Evolutionary conservation across 2,797 vertebrate species (phyloP), one percentile per base, ranked within the genome.

Genomic region (Poeciliopsis gracilis): DNA sequence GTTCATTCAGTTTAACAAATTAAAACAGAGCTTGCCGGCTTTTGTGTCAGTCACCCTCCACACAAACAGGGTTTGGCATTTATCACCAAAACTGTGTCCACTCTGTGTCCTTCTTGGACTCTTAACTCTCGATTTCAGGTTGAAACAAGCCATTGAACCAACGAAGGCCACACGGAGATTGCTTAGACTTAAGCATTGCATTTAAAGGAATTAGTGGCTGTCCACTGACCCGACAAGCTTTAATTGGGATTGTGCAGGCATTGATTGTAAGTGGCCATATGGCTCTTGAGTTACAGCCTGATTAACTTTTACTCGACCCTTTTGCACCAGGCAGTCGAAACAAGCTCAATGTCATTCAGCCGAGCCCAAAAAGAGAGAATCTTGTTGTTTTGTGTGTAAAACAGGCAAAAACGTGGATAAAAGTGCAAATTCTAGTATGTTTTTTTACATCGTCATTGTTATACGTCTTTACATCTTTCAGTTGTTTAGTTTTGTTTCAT

Each of bases 161-260:
- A 75, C 73, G 90, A 95, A 95, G 94, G 95, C 95, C 95, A 95
- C 94, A 87, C 85, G 4, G 87, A 88, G 89, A 94, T 94, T 90
- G 88, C 87, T 93, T 90, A 85, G 90, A 95, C 95, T 95, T 94
- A 95, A 96, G 92, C 90, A 93, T 94, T 91, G 93, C 94, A 96
- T 96, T 96, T 96, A 94, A 95, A 95, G 92, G 91, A 94, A 94
- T 95, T 87, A 91, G 94, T 95, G 95, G 92, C 95, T 95, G 84
- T 90, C 90, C 93, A 87, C 85, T 96, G 95, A 96, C 95, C 95
- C 90, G 76, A 84, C 82, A 88, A 85, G 87, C 91, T 94, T 95
- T 96, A 95, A 96, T 96, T 96, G 95, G 95, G 93, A 95, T 94
- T 95, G 94, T 95, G 92, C 90, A 84, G 90, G 91, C 95, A 96